Evolutionary conservation across 2,888 invertebrate genomes (phyloP), one percentile per base, ranked within the genome.

Genomic region (Lypha dubia): DNA sequence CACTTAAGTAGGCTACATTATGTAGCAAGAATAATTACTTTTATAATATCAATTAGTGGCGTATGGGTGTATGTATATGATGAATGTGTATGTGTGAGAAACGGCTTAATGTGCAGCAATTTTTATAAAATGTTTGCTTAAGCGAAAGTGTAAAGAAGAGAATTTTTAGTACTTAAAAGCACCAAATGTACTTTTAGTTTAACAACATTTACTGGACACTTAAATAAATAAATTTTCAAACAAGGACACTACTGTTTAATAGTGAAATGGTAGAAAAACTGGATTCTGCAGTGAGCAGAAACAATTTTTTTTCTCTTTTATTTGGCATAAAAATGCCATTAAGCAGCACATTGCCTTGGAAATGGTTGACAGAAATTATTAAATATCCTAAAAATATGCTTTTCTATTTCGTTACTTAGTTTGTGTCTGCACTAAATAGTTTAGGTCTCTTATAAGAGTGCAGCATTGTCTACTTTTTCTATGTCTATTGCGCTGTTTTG

Each of bases 41-140:
- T 9, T 11, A 38, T 53, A 38, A n/a, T 68, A 24, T 53, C 38
- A 38, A 68, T 51, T 49, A 49, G 13, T 46, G 35, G 35, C 38
- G 38, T 11, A 0, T 49, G 46, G 17, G 49, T 17, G 49, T 20
- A 2, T 8, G 49, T 9, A 13, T n/a, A 4, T 20, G 17, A 20
- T n/a, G 46, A 6, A 7, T 49, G 49, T 17, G 49, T 20, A 2
- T 8, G 49, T 9, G 20, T n/a, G 6, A 35, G 17, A 20, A 11
- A 17, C 58, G 11, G 9, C 20, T 35, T 60, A 35, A 20, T 38
- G 17, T 20, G 60, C 22, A 24, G 53, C 24, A 22, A n/a, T 28
- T 56, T 60, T 60, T 17, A 4, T n/a, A 35, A 60, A 60, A 38
- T 20, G 20, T 20, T 20, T 11, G 11, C 8, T 22, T 9, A 4